Percentiles rank a stretch among this genome's conserved stretches.
Conservation (phyloP, 2,797 vertebrate species). For the Graptemys geographica region DNA sequence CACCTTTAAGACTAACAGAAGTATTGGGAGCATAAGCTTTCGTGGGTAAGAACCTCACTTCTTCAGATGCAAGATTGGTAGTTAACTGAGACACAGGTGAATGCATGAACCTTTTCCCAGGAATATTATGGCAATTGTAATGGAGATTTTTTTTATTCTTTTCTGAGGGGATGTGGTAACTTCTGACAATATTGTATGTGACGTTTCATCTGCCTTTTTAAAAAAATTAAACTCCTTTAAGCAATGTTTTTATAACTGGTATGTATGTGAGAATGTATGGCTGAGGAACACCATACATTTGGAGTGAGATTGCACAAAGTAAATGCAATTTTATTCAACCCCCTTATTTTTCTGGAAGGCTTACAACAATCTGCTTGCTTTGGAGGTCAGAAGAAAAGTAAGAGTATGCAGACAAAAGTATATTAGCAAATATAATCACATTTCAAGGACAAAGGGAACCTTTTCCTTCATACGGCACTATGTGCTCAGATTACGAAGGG, state of each 20-base stretch:
- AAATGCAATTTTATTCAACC: background rate
- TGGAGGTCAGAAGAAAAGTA: background rate
- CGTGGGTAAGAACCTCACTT: no score
- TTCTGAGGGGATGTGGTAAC: background rate
- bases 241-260: background rate
- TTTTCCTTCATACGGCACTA: fast-evolving
- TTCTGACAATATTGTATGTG: background rate
- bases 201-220: background rate
- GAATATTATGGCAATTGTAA: background rate
- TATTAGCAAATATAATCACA: background rate
- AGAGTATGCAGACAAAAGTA: background rate
- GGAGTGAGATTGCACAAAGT: background rate
- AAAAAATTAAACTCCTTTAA: background rate
- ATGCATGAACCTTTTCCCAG: no score
- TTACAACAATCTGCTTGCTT: background rate
- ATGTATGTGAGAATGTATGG: background rate
- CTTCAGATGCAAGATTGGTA: background rate
- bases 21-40: no score
- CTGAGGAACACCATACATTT: background rate
- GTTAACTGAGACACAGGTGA: no score
- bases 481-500: background rate
- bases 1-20: no score
- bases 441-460: background rate
- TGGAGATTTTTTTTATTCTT: background rate
- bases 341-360: background rate